Evolutionary conservation across 1,140 invertebrate species (phyloP).

Genomic region (Bombus soroeensis): DNA sequence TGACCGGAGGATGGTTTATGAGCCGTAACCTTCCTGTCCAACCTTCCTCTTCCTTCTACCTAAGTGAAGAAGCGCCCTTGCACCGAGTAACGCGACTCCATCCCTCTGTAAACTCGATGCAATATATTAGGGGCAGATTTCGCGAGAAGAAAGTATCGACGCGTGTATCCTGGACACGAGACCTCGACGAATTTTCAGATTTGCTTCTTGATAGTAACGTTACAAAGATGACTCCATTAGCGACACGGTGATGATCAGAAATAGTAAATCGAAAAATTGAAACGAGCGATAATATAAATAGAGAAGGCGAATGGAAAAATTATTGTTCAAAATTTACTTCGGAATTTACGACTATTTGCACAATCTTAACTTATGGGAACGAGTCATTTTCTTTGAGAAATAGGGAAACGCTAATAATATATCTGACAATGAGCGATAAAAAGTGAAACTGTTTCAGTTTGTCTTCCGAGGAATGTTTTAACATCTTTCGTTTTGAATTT

Average conservation of each 20-base stretch:
- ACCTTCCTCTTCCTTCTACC: slow-evolving; percentile 32
- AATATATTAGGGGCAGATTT: slow-evolving; percentile 77
- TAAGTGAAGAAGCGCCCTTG: slow-evolving; percentile 41
- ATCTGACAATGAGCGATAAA: background rate
- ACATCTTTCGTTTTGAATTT: background rate
- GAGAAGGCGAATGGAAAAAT: too few relatives aligned
- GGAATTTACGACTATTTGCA: too few relatives aligned
- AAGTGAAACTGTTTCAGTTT: background rate
- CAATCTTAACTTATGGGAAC: too few relatives aligned
- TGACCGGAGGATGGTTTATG: slow-evolving; percentile 76
- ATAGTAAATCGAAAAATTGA: too few relatives aligned
- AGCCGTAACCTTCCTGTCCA: slow-evolving; percentile 72
- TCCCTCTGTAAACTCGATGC: slow-evolving; percentile 66
- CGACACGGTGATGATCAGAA: too few relatives aligned
- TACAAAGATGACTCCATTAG: background rate
- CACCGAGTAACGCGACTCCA: slow-evolving; percentile 56
- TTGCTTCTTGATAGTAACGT: background rate
- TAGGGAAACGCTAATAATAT: too few relatives aligned
- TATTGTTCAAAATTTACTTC: too few relatives aligned
- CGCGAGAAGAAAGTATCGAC: slow-evolving; percentile 61
- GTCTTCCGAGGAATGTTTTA: background rate
- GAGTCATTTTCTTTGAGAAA: too few relatives aligned
- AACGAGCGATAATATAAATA: too few relatives aligned
- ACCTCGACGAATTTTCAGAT: slow-evolving; percentile 29
- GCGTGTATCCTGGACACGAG: slow-evolving; percentile 36